Evolutionary conservation across 1,140 invertebrate species (phyloP).

Genomic region (Ruditapes philippinarum): DNA sequence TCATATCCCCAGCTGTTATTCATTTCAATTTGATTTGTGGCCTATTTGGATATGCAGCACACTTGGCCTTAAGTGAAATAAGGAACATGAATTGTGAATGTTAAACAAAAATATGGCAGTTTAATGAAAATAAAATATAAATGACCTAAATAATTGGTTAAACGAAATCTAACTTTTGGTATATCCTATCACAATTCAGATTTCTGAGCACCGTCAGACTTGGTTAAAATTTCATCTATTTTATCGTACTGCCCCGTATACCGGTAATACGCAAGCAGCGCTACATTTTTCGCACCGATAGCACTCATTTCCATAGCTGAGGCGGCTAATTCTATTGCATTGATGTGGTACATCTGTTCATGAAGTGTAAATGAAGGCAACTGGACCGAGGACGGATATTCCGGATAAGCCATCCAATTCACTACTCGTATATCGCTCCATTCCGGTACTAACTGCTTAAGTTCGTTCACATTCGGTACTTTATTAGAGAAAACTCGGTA

Average conservation of each 20-base stretch:
- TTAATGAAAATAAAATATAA: too few relatives aligned
- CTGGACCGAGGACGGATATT: slow-evolving; percentile 87
- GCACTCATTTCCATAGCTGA: slow-evolving; percentile 92
- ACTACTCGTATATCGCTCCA: slow-evolving; percentile 85
- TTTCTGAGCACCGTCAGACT: neutral
- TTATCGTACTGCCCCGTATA: slow-evolving; percentile 82
- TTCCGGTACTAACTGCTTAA: slow-evolving; percentile 88
- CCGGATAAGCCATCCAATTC: slow-evolving; percentile 90
- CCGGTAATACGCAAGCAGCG: slow-evolving; percentile 88
- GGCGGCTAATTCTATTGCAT: slow-evolving; percentile 91
- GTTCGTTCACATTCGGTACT: slow-evolving; percentile 85
- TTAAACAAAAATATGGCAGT: too few relatives aligned
- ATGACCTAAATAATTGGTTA: too few relatives aligned
- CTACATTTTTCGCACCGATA: slow-evolving; percentile 90
- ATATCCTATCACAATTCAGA: slow-evolving; percentile 9
- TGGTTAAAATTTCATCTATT: slow-evolving; percentile 77
- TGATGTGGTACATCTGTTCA: slow-evolving; percentile 89
- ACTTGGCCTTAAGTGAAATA: too few relatives aligned
- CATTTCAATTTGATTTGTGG: too few relatives aligned
- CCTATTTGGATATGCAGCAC: too few relatives aligned
- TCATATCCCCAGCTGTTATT: too few relatives aligned
- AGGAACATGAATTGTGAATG: too few relatives aligned
- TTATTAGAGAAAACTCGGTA: slow-evolving; percentile 88
- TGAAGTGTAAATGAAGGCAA: slow-evolving; percentile 88
- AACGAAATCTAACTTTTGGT: neutral